Evolutionary conservation across 2,113 vertebrate species (phyloP).

Genomic region (Crotalus tigris): DNA sequence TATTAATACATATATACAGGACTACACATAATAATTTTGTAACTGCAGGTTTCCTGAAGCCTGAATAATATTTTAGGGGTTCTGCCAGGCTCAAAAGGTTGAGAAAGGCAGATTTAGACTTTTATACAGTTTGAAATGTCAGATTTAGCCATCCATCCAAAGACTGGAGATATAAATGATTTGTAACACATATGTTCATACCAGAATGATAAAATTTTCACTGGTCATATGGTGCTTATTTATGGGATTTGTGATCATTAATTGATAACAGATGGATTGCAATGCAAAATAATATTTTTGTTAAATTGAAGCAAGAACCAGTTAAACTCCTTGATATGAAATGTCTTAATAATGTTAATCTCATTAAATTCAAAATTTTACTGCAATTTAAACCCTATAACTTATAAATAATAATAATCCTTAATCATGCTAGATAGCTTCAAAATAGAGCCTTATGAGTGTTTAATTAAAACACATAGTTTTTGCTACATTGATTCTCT

Average conservation of each 20-base stretch:
- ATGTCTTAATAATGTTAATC: neutral
- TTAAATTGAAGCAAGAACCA: neutral
- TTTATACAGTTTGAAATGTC: neutral
- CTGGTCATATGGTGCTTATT: neutral
- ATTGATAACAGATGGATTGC: neutral
- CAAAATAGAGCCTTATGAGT: neutral
- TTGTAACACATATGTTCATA: neutral
- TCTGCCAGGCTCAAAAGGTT: neutral
- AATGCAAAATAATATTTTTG: neutral
- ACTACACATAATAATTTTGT: neutral
- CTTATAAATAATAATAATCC: neutral
- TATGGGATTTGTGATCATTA: neutral
- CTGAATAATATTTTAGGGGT: neutral
- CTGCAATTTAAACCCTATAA: neutral
- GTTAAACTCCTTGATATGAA: neutral
- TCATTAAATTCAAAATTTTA: neutral
- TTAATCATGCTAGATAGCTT: neutral
- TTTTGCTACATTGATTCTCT: neutral
- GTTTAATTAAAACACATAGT: neutral
- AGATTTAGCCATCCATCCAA: neutral
- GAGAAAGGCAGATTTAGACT: neutral
- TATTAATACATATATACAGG: neutral
- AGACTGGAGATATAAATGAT: neutral
- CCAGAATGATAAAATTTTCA: neutral
- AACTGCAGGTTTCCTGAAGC: neutral